Conservation (phyloP, 2,113 vertebrate genomes). For the Drymodes brunneopygia region DNA sequence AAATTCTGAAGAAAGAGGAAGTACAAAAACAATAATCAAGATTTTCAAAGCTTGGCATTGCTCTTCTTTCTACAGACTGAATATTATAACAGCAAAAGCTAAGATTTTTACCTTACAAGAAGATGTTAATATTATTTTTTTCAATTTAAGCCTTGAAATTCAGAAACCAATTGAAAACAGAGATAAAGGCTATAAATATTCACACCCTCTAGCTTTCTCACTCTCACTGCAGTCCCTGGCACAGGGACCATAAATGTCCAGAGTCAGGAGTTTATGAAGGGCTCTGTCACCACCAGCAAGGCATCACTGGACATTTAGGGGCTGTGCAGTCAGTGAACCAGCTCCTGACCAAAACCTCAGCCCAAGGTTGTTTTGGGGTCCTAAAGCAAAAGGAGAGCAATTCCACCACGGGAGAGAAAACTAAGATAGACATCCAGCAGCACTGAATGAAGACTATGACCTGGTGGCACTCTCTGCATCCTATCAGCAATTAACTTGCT, state of each 20-base stretch:
- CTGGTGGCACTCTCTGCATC: neutral
- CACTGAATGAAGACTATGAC: neutral
- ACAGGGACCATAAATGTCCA: neutral
- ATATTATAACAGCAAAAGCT: rapidly evolving
- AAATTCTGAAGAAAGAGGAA: neutral
- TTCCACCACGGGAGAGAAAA: neutral
- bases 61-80: neutral
- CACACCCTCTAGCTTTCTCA: neutral
- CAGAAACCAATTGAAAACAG: neutral
- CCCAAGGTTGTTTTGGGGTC: neutral
- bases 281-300: rapidly evolving
- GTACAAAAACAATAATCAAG: neutral
- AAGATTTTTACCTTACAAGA: neutral
- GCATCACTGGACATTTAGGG: neutral
- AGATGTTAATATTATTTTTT: neutral
- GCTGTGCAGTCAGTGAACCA: neutral
- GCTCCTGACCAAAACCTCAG: neutral
- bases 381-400: neutral
- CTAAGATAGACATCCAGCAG: neutral
- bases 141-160: neutral
- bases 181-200: neutral
- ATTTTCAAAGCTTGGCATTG: neutral
- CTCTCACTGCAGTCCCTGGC: neutral
- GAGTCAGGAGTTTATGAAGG: neutral
- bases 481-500: neutral